Conservation (phyloP, 2,113 vertebrate species). For the Laticauda colubrina region DNA sequence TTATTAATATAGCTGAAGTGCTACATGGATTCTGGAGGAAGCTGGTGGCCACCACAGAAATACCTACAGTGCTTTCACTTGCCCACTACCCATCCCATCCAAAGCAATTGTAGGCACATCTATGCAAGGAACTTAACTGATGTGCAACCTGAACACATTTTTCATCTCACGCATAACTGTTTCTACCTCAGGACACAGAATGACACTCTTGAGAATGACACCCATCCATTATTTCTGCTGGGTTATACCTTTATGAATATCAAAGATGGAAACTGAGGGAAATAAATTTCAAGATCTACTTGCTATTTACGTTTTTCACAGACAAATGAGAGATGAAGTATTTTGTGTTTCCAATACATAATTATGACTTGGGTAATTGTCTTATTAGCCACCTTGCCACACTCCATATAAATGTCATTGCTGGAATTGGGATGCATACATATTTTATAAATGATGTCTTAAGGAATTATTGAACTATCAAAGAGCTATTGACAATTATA, state of each 20-base stretch:
- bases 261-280: background rate
- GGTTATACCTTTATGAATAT: background rate
- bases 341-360: background rate
- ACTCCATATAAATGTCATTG: background rate
- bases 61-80: background rate
- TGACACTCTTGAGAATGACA: background rate
- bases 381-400: background rate
- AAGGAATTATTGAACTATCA: background rate
- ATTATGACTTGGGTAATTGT: background rate
- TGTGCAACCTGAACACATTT: background rate
- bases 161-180: background rate
- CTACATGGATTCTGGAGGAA: background rate
- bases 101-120: background rate
- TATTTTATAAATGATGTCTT: background rate
- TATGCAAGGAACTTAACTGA: background rate
- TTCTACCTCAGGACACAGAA: background rate
- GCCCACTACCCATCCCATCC: background rate
- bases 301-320: background rate
- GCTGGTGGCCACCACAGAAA: background rate
- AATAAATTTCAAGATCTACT: background rate
- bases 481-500: background rate
- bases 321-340: background rate
- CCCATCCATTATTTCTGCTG: background rate
- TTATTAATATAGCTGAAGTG: background rate
- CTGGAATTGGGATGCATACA: background rate